These are phyloP conservation scores for Luffia ferchaultella DNA, from an alignment of 2,888 invertebrate species.

Conservation along the genomic window DNA sequence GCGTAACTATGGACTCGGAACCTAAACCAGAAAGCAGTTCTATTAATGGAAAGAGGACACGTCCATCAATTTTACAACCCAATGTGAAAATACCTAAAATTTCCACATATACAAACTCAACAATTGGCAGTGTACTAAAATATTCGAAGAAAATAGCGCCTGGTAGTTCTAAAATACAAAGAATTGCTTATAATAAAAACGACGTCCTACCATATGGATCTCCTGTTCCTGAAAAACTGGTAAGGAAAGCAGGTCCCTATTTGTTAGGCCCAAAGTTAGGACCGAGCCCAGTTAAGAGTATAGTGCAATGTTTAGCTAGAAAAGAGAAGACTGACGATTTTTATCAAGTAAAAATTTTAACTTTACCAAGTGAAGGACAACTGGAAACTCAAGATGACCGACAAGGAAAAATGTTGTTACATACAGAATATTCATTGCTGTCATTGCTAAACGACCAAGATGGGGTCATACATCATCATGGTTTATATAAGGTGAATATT, in stretches of 20 bases:
- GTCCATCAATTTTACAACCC: constrained; percentile 50
- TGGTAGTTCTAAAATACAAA: constrained; percentile 29
- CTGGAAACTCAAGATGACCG: constrained; percentile 76
- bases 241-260: constrained; percentile 73
- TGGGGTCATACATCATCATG: constrained; percentile 80
- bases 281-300: constrained; percentile 78
- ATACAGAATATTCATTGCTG: constrained; percentile 78
- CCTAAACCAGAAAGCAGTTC: constrained; percentile 47
- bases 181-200: constrained; percentile 33
- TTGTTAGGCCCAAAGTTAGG: constrained; percentile 75
- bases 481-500: constrained; percentile 72
- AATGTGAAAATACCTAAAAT: constrained; percentile 43
- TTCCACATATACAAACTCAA: constrained; percentile 21
- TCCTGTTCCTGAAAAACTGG: constrained; percentile 55
- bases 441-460: constrained; percentile 73
- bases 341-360: constrained; percentile 73
- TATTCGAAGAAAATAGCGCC: constrained; percentile 34
- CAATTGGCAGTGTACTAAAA: constrained; percentile 36
- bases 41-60: constrained; percentile 51
- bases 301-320: constrained; percentile 78
- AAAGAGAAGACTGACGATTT: constrained; percentile 75
- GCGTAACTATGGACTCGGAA: constrained; percentile 34
- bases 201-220: constrained; percentile 60
- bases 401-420: constrained; percentile 80
- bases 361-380: constrained; percentile 56